Evolutionary conservation across 1,140 invertebrate genomes (phyloP).

Genomic region (Drosophila dunni): DNA sequence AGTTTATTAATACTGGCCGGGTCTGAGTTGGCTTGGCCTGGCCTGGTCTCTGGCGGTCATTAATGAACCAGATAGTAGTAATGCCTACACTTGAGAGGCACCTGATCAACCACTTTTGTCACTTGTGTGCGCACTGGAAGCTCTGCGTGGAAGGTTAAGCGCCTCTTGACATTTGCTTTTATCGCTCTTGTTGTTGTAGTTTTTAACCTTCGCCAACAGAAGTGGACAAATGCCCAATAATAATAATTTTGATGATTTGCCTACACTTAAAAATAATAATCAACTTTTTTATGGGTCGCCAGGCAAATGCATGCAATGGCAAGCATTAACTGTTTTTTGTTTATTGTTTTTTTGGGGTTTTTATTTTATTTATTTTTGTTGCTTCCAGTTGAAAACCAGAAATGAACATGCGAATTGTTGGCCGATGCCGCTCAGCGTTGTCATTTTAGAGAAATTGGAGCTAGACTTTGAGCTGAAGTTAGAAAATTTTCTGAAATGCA

Average conservation of each 20-base stretch:
- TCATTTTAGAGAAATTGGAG: too few species aligned
- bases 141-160: slow-evolving; percentile 66
- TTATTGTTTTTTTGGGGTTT: slow-evolving; percentile 15
- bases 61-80: slow-evolving; percentile 75
- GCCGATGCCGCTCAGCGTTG: slow-evolving; percentile 31
- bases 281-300: slow-evolving; percentile 60
- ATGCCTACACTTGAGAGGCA: slow-evolving; percentile 46
- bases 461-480: too few species aligned
- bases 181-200: slow-evolving; percentile 13
- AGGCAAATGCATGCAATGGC: slow-evolving; percentile 37
- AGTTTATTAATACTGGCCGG: slow-evolving; percentile 50
- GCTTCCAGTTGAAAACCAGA: slow-evolving; percentile 57
- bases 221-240: slow-evolving; percentile 69
- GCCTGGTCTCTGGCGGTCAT: slow-evolving; percentile 29
- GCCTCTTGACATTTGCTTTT: slow-evolving; percentile 77
- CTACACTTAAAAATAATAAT: slow-evolving; percentile 43
- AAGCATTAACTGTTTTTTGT: slow-evolving; percentile 3
- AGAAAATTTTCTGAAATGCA: too few species aligned
- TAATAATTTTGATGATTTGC: slow-evolving; percentile 57
- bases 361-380: slow-evolving; percentile 8
- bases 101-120: slow-evolving; percentile 63
- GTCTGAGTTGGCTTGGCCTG: neutral
- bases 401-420: slow-evolving; percentile 63
- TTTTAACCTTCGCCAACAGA: slow-evolving; percentile 70
- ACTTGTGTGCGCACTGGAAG: slow-evolving; percentile 54